Base-by-base conservation (phyloP, 2,113 vertebrate species). In the Setophaga petechia region DNA sequence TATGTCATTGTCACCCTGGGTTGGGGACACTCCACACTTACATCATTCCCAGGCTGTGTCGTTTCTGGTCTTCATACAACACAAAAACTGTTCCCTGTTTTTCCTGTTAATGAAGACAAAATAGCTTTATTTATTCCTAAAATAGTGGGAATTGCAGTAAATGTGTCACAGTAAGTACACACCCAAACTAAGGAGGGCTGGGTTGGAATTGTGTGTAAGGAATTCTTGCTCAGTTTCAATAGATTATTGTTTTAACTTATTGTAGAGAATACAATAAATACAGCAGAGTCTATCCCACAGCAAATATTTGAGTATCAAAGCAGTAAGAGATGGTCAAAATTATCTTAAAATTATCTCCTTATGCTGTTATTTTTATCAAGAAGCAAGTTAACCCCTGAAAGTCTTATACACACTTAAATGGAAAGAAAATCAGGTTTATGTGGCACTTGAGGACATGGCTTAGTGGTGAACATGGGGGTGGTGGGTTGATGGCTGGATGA, bases 1-100 rank as follows among this genome's bases (percentile, higher is more conserved):
- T 44, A 41, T 65, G 41, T 63, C 61, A 27, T 18, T 77, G 46
- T 39, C 74, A 49, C 28, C 2, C 57, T 37, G 17, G 7, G 47
- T 10, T 39, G 11, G 68, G 68, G 68, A 52, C 68, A 39, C 0
- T 3, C 9, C 10, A 19, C 92, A 98, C 98, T 98, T 71, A 98
- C 98, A 98, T 2, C 96, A 98, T 98, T 77, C 98, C 98, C 95
- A 98, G 11, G 20, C 84, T 96, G 72, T 94, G 27, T 44, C 97
- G 93, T 74, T 97, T 96, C 94, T 96, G 62, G n/a, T 97, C 96
- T 87, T 98, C 98, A 19, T 97, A 98, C 46, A 98, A 24, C 15
- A 98, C 24, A 68, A 98, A 98, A 72, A 98, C 22, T 2, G 98
- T 98, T 59, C 98, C 98, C 93, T 98, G 93, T 80, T 96, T 98